Base-by-base conservation (phyloP, 2,113 vertebrate genomes). In the Hystrix cristata region DNA sequence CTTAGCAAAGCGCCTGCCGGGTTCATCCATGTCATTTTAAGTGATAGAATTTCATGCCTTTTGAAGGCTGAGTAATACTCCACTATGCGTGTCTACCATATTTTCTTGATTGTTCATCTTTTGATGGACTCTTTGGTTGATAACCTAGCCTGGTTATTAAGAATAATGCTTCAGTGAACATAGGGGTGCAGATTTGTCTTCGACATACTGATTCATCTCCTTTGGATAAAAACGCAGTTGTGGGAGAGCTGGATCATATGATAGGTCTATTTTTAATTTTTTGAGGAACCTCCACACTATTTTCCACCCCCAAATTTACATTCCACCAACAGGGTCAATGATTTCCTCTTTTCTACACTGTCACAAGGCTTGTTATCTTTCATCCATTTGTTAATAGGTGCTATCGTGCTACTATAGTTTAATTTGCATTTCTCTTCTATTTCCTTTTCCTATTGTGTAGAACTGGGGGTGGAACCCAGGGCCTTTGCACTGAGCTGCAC, bases 61-160 rank as follows among this genome's bases (percentile, higher is more conserved):
- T 7, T 34, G 67, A 57, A 57, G 51, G 34, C 78, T 13, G 4
- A 55, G 31, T 38, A n/a, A 34, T 29, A 71, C 10, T 11, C 12
- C 25, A 0, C 3, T 29, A 5, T 85, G 43, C 29, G 3, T 1
- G 3, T 8, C 9, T 18, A 3, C 38, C 27, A 15, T 29, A 3
- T 53, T 71, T 72, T 71, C 78, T 59, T 67, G 9, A 16, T 25
- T 25, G 60, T 62, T 62, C 60, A 62, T 62, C 60, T 62, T 62
- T 21, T 25, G 15, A 62, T 25, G 60, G 9, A 25, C 38, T 38
- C 38, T 38, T 38, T 38, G 38, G 27, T 38, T n/a, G 59, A 15
- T 12, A 6, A 15, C 10, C 0, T 60, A 0, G 13, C 69, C 48
- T 48, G 55, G 55, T n/a, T 31, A 3, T 1, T 23, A 18, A 1